Evolutionary conservation across 2,888 invertebrate species (phyloP), one percentile per base, ranked within the genome.

Genomic region (Apodemia hepburni): DNA sequence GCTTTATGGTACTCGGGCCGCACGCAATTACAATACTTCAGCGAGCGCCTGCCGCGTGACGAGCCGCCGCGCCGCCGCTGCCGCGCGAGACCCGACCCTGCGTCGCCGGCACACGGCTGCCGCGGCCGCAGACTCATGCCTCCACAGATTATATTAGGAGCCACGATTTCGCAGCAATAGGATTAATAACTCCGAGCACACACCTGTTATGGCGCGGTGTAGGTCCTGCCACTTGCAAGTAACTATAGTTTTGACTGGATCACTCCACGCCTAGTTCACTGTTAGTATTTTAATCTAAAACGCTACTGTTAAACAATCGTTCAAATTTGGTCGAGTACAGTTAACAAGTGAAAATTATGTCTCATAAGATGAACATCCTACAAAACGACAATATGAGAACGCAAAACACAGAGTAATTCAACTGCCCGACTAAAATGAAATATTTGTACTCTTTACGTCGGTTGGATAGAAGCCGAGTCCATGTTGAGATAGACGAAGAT

Each of bases 1-100:
- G 75, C 72, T 81, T 80, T 80, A 79, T 78, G 74, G 73, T 70
- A 70, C 71, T 74, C 65, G 66, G 69, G 69, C 71, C 75, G 70
- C 75, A 73, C 75, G 77, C 80, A 80, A 80, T 82, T 82, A 81
- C 76, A 81, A 75, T 73, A 74, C 72, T 68, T 71, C 74, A 65
- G 66, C 65, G 63, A 59, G 58, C 61, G 63, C 38, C 38, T 38
- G 38, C 72, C 73, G 77, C 79, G 79, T 78, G 81, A 80, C 78
- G 78, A 75, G 69, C 71, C 71, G 71, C 74, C 72, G 73, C 62
- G 11, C 35, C 47, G 61, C 47, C 9, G 7, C 0, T 9, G 17
- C 11, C 64, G 18, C n/a, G 27, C 58, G 49, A 62, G 38, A 57
- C 27, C 38, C 29, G 9, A 63, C 66, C 62, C 33, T 61, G 62